phyloP scores from a whole-genome alignment of 2,113 vertebrate genomes.

The Bostrychus sinensis region DNA sequence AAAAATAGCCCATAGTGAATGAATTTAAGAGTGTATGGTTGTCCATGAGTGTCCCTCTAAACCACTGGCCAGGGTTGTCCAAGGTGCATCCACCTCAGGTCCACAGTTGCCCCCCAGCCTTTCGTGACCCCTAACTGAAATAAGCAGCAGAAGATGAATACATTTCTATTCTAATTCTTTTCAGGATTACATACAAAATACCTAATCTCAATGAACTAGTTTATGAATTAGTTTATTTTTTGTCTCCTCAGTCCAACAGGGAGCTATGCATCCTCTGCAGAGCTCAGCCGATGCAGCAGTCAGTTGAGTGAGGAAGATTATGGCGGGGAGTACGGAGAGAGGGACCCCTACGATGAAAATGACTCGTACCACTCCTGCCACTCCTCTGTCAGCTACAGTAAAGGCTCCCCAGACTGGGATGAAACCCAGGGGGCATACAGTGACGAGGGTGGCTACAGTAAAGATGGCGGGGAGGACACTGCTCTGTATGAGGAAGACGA shows the following conservation, averaged over 20 bases:
- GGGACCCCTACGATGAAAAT: conserved; percentile 89
- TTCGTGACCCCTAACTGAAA: no score
- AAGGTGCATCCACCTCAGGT: no score
- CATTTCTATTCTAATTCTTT: no score
- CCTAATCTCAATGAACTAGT: not conserved
- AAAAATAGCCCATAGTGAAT: no score
- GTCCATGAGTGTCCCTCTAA: no score
- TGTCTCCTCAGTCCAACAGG: conserved; percentile 86
- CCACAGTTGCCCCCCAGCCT: no score
- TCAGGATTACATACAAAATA: no score
- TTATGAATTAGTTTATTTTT: not conserved
- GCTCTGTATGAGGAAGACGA: conserved; percentile 83
- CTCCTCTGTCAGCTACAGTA: conserved; percentile 93
- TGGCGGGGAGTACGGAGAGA: conserved; percentile 83
- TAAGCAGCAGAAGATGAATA: no score
- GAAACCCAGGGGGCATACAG: conserved; percentile 87
- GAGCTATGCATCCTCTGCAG: conserved; percentile 92
- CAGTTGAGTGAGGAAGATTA: conserved; percentile 94
- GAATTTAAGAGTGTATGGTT: no score
- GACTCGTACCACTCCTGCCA: conserved; percentile 99
- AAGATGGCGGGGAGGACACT: conserved; percentile 86
- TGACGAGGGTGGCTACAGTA: conserved; percentile 86
- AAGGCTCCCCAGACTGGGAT: conserved; percentile 92
- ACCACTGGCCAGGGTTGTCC: no score
- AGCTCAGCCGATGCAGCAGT: conserved; percentile 94